A percentile compares a stretch with the other conserved stretches of the same genome.
phyloP scores from a whole-genome alignment of 2,888 invertebrate species.

The Andrena praecox region DNA sequence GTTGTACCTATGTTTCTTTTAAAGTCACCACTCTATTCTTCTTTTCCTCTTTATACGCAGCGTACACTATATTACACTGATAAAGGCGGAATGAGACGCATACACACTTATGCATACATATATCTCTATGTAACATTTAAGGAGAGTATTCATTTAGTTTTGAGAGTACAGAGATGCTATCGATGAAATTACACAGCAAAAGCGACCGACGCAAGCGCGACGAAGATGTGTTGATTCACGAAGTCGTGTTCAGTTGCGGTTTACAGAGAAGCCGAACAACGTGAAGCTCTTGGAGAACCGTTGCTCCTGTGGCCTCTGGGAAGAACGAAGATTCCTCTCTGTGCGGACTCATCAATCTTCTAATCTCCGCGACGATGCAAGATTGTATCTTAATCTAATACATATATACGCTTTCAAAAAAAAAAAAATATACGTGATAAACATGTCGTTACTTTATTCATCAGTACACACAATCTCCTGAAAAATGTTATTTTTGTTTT shows the following conservation, averaged over 20 bases:
- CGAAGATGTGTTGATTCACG: conserved; percentile 29
- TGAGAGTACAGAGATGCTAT: conserved; percentile 31
- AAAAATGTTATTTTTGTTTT: conserved; percentile 68
- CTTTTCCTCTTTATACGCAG: conserved; percentile 35
- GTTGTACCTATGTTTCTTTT: conserved; percentile 31
- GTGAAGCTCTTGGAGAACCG: not conserved
- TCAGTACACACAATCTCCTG: conserved; percentile 82
- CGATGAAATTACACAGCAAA: conserved; percentile 12
- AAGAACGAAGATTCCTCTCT: conserved; percentile 73
- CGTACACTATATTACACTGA: conserved; percentile 42
- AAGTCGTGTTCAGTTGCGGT: conserved; percentile 52
- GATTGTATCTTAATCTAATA: conserved; percentile 83
- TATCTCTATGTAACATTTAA: conserved; percentile 54
- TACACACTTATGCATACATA: conserved; percentile 50
- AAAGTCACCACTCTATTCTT: conserved; percentile 14
- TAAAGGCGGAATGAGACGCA: conserved; percentile 21
- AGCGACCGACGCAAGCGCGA: conserved; percentile 17
- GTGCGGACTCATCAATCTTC: conserved; percentile 71
- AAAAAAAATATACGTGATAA: conserved; percentile 77
- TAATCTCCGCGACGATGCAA: conserved; percentile 78
- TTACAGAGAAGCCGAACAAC: conserved; percentile 54
- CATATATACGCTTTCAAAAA: conserved; percentile 81
- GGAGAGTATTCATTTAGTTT: conserved; percentile 52
- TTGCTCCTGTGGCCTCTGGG: conserved; percentile 38
- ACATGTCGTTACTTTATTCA: conserved; percentile 83